phyloP scores from a whole-genome alignment of 2,113 vertebrate species.

The Rutilus rutilus region DNA sequence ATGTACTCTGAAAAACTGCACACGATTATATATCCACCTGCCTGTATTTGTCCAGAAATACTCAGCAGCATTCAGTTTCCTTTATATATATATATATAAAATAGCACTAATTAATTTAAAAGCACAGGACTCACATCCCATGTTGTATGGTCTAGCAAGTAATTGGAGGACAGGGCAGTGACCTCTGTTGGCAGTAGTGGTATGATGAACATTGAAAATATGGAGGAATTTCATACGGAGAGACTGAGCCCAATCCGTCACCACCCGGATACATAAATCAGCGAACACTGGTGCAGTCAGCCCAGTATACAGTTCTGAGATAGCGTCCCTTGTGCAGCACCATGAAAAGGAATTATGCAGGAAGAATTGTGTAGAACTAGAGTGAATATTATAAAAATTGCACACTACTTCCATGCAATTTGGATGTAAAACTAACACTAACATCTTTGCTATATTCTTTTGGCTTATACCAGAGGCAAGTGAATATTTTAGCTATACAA shows the following conservation, averaged over 20 bases:
- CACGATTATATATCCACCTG: constrained; percentile 34
- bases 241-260: constrained; percentile 16
- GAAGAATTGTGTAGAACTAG: constrained; percentile 5
- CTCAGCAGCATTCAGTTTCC: constrained; percentile 28
- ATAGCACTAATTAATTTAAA: constrained; percentile 55
- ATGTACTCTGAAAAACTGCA: not conserved
- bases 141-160: constrained; percentile 39
- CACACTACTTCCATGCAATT: constrained; percentile 1
- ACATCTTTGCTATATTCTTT: not conserved
- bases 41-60: constrained; percentile 33
- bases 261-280: constrained; percentile 22
- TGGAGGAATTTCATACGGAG: constrained; percentile 5
- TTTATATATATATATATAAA: constrained; percentile 31
- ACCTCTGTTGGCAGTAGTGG: constrained; percentile 43
- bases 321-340: not conserved
- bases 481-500: not conserved
- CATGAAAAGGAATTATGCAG: constrained; percentile 13
- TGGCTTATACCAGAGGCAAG: constrained; percentile 2
- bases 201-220: constrained; percentile 10
- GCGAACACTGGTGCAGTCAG: not conserved
- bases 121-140: constrained; percentile 29
- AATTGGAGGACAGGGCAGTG: constrained; percentile 47
- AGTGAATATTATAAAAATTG: constrained; percentile 13
- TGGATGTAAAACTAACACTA: constrained; percentile 3
- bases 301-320: not conserved